Evolutionary conservation across 2,797 vertebrate genomes (phyloP).

Genomic region (Cirrhinus molitorella): DNA sequence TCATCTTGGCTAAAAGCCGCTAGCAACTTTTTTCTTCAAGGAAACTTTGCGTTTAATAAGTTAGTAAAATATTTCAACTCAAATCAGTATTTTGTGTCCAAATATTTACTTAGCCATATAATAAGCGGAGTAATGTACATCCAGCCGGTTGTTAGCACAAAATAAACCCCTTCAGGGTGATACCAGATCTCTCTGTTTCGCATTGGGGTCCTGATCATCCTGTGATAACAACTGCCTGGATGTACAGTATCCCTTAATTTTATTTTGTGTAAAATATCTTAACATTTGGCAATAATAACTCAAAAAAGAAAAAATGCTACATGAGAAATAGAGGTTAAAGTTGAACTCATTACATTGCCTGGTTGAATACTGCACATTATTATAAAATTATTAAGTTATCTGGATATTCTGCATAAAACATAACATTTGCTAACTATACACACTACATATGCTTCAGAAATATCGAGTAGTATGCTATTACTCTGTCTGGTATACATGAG

Average conservation of each 20-base stretch:
- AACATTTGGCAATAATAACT: not conserved
- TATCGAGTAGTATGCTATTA: not conserved
- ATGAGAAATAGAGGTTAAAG: not conserved
- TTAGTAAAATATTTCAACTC: too few relatives aligned
- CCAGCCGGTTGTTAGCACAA: too few relatives aligned
- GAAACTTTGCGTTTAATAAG: not conserved
- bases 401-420: not conserved
- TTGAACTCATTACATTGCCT: not conserved
- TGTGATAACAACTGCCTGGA: not conserved
- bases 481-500: not conserved
- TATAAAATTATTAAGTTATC: not conserved
- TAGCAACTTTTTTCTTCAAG: not conserved
- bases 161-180: too few relatives aligned
- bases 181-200: not conserved
- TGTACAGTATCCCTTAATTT: not conserved
- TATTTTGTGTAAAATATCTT: not conserved
- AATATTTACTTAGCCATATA: not conserved
- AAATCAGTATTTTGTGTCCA: not conserved
- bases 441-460: not conserved
- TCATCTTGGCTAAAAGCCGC: not conserved
- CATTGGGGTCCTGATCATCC: not conserved
- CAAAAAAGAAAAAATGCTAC: not conserved
- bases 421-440: not conserved
- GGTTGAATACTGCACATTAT: not conserved
- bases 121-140: too few relatives aligned